These are phyloP conservation scores for Terrapene triunguis DNA, from an alignment of 2,113 vertebrate species.

Conservation along the genomic window DNA sequence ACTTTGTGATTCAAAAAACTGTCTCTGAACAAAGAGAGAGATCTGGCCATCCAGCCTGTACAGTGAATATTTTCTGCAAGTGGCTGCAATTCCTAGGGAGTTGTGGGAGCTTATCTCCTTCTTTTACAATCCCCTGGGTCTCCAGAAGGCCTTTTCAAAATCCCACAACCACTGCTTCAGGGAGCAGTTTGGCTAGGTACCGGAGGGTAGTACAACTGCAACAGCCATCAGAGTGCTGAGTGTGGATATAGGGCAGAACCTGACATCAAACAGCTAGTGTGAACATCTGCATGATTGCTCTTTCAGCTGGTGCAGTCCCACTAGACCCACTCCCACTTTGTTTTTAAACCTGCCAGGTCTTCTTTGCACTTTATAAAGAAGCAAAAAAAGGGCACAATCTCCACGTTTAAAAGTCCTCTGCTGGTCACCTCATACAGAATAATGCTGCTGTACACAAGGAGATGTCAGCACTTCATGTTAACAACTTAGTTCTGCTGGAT, in stretches of 20 bases:
- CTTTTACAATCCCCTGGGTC: not conserved
- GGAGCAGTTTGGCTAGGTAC: not conserved
- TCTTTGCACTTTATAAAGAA: too few relatives aligned
- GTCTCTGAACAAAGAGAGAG: not conserved
- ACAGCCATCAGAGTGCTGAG: not conserved
- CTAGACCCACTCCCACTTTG: too few relatives aligned
- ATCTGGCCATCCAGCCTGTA: rapidly evolving
- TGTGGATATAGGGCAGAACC: too few relatives aligned
- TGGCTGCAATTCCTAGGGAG: not conserved
- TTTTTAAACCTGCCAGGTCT: too few relatives aligned
- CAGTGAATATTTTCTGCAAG: not conserved
- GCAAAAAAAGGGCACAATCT: not conserved
- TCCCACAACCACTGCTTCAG: not conserved
- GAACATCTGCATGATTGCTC: not conserved
- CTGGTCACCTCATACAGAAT: not conserved
- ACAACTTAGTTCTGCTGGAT: rapidly evolving
- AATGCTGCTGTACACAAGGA: rapidly evolving
- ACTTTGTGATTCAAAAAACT: not conserved
- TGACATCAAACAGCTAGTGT: too few relatives aligned
- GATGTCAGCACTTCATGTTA: not conserved
- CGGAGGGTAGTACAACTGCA: not conserved
- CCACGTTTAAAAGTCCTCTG: not conserved
- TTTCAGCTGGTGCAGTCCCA: not conserved
- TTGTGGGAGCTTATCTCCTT: not conserved
- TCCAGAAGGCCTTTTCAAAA: too few relatives aligned